phyloP scores from a whole-genome alignment of 1,140 invertebrate species.

The Drosophila sp. region DNA sequence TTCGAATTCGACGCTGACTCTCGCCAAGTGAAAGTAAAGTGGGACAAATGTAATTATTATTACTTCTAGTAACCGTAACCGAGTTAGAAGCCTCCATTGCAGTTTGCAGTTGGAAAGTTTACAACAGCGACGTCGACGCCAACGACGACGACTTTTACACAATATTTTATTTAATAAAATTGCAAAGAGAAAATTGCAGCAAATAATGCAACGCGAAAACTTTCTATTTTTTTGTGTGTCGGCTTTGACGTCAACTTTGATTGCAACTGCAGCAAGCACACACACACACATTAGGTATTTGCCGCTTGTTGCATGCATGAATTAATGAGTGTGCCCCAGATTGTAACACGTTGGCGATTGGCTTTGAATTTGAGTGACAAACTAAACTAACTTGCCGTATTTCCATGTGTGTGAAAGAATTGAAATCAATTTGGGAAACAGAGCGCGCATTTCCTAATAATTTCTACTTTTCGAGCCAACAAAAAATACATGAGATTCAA shows the following conservation, averaged over 20 bases:
- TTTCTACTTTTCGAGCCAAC: too few species aligned
- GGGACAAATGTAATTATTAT: conserved; percentile 84
- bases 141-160: conserved; percentile 72
- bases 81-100: conserved; percentile 74
- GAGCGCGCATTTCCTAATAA: conserved; percentile 1
- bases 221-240: conserved; percentile 81
- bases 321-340: conserved; percentile 78
- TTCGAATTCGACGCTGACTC: conserved; percentile 41
- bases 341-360: conserved; percentile 40
- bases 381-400: conserved; percentile 46
- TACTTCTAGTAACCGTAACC: conserved; percentile 84
- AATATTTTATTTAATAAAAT: conserved; percentile 84
- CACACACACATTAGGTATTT: conserved; percentile 43
- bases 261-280: conserved; percentile 51
- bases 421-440: neutral
- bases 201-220: conserved; percentile 58
- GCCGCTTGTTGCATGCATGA: conserved; percentile 72
- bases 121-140: conserved; percentile 21
- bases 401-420: neutral
- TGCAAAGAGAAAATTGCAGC: conserved; percentile 81
- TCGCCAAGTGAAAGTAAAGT: conserved; percentile 84
- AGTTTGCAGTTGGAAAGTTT: conserved; percentile 74
- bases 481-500: too few species aligned
- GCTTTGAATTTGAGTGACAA: conserved; percentile 52
- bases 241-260: conserved; percentile 51